Evolutionary conservation across 2,888 invertebrate genomes (phyloP).

Genomic region (Theretra japonica): DNA sequence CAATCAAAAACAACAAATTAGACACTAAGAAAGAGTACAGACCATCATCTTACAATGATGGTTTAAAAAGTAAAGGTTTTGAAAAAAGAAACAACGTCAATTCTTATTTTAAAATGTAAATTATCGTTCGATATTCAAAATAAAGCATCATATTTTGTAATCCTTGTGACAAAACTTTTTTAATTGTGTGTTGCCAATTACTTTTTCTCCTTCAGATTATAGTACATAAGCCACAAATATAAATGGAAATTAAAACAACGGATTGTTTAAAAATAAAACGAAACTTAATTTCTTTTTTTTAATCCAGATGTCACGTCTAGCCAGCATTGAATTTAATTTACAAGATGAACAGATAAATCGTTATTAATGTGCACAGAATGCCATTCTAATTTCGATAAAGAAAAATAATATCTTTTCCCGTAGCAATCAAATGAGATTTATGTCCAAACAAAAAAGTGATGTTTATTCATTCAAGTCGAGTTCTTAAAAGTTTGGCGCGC

Average conservation of each 20-base stretch:
- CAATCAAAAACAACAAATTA: constrained; percentile 41
- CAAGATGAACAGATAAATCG: constrained; percentile 25
- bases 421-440: constrained; percentile 24
- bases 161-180: too few species aligned
- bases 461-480: constrained; percentile 24
- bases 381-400: constrained; percentile 18
- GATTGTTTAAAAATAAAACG: not conserved
- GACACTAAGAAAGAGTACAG: too few species aligned
- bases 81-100: too few species aligned
- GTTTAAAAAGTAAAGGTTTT: too few species aligned
- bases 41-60: too few species aligned
- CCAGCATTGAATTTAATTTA: constrained; percentile 37
- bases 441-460: constrained; percentile 16
- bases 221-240: too few species aligned
- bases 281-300: constrained; percentile 1
- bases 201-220: too few species aligned
- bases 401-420: constrained; percentile 11
- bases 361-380: constrained; percentile 19
- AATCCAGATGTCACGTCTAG: constrained; percentile 16
- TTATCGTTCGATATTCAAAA: too few species aligned
- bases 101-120: too few species aligned
- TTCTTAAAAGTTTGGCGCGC: constrained; percentile 23
- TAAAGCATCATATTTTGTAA: too few species aligned
- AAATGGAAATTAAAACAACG: not conserved
- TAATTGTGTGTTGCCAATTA: too few species aligned